A percentile compares a stretch with the other conserved stretches of the same genome.
phyloP scores from a whole-genome alignment of 2,113 vertebrate genomes.

The Gobio gobio region DNA sequence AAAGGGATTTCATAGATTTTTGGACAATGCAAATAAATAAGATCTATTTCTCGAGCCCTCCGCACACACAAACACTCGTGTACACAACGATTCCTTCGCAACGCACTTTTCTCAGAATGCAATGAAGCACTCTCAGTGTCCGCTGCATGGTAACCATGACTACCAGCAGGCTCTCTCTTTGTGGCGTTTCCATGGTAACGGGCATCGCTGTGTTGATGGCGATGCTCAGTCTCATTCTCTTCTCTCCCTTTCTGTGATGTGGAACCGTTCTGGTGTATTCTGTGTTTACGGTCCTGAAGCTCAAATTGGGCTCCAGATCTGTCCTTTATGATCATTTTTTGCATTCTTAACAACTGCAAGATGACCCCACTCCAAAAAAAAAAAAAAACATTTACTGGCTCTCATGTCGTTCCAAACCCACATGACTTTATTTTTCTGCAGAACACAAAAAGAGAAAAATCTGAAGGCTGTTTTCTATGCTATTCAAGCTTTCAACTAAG shows the following conservation, averaged over 20 bases:
- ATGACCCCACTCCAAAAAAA: neutral
- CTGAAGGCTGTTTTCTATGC: neutral
- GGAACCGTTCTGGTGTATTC: slow-evolving; percentile 3
- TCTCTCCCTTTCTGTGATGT: neutral
- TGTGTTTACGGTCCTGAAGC: neutral
- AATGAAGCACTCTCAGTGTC: slow-evolving; percentile 43
- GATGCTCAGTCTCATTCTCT: slow-evolving; percentile 21
- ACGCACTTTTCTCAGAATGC: slow-evolving; percentile 38
- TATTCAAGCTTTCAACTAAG: neutral
- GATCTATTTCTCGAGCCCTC: neutral
- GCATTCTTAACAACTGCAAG: neutral
- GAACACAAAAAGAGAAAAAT: neutral
- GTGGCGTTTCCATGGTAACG: slow-evolving; percentile 49
- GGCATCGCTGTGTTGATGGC: slow-evolving; percentile 30
- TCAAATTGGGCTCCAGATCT: neutral
- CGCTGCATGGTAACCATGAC: slow-evolving; percentile 63
- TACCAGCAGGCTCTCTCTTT: slow-evolving; percentile 53
- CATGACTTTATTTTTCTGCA: neutral
- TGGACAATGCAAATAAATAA: neutral
- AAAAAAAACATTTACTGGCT: neutral
- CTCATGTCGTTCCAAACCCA: neutral
- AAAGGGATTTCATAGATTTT: neutral
- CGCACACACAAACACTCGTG: neutral
- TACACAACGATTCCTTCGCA: neutral
- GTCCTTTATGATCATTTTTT: neutral